These are phyloP conservation scores for Sminthopsis crassicaudata DNA, from an alignment of 2,113 vertebrate species.

Conservation along the genomic window DNA sequence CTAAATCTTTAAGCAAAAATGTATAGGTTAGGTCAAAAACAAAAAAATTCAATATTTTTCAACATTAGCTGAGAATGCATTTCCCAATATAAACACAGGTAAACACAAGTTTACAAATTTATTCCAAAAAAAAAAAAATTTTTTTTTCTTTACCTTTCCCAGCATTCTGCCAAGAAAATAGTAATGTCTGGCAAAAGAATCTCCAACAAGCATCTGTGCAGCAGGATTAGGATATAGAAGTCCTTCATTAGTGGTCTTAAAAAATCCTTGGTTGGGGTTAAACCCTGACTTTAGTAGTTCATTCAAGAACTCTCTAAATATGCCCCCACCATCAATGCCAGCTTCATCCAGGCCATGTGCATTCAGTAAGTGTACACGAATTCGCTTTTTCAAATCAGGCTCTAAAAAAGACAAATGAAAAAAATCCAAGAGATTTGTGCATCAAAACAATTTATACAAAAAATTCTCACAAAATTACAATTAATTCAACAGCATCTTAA, in stretches of 20 bases:
- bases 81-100: too few species aligned
- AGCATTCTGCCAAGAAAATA: conserved; percentile 98
- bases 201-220: conserved; percentile 95
- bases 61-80: background rate
- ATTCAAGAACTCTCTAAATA: conserved; percentile 98
- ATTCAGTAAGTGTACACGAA: conserved; percentile 96
- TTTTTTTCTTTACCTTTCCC: conserved; percentile 95
- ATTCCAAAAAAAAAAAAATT: background rate
- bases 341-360: conserved; percentile 98
- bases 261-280: conserved; percentile 98
- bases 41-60: background rate
- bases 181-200: conserved; percentile 95
- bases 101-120: background rate
- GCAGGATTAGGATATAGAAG: conserved; percentile 96
- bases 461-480: background rate
- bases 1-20: background rate
- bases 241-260: conserved; percentile 97
- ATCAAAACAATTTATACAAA: background rate
- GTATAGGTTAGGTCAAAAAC: background rate
- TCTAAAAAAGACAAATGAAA: conserved; percentile 82
- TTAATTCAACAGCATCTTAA: background rate
- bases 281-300: conserved; percentile 98
- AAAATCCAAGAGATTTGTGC: background rate
- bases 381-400: conserved; percentile 95
- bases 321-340: conserved; percentile 97